Evolutionary conservation across 2,888 invertebrate species (phyloP), one percentile per base, ranked within the genome.

Genomic region (Antheraea yamamai): DNA sequence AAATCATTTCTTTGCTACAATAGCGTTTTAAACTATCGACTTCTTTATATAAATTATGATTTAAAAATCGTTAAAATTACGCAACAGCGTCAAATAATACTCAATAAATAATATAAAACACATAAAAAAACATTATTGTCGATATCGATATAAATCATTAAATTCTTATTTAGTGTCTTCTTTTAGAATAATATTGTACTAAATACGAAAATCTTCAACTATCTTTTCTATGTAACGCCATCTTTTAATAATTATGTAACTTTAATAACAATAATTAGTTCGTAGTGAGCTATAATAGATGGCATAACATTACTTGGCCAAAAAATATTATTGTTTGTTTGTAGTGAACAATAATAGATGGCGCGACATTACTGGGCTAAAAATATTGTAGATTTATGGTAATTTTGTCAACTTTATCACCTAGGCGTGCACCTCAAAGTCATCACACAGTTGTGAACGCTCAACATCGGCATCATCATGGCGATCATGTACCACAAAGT

Each of bases 401-500:
- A 18, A 55, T 55, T 55, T 55, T 52, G 20, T 55, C 6, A 12
- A 12, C n/a, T 61, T 4, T n/a, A 66, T 75, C 83, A 92, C 92
- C 89, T 90, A 1, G 89, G 88, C 0, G 88, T 85, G 75, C 88
- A 89, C 30, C 87, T 80, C 90, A 90, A 90, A 1, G 75, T 76
- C 47, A 79, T 78, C 2, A 79, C n/a, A 61, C 77, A 75, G 72
- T 77, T 82, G 51, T 81, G 81, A 12, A 80, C 18, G 76, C 82
- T 89, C 79, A 91, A 79, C 66, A 92, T 78, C 0, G 93, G 92
- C 73, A 92, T 81, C 8, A 91, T 73, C 82, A 91, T 76, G 2
- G 92, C 91, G 12, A 92, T 76, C 16, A 88, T 20, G 78, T 89
- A 91, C 90, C 90, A 90, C 23, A 89, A 35, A 2, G 87, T 84